Evolutionary conservation across 2,797 vertebrate species (phyloP), one percentile per base, ranked within the genome.

Genomic region (Orientallactaga sibirica): DNA sequence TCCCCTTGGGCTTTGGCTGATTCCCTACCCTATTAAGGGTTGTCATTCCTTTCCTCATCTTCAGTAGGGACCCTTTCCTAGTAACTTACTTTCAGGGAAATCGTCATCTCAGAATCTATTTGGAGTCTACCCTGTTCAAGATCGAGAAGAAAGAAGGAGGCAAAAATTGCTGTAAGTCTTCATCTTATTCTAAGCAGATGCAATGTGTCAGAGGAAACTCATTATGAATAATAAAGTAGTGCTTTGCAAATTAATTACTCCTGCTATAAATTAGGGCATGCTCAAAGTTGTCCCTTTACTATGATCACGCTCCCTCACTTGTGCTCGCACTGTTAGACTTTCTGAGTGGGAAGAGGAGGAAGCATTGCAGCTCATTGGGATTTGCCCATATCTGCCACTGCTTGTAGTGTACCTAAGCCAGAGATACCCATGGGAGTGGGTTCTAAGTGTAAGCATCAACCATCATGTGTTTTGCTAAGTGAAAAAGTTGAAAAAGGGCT

Each of bases 201-300:
- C 25, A 48, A 22, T 19, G 19, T 79, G 66, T 82, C 75, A 92
- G 86, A 58, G 79, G 86, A 52, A 61, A 80, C 77, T 66, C 52
- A 25, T 80, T 24, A 68, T 27, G 71, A 88, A 82, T 43, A 37
- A 89, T 73, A 24, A 91, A 91, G 68, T 43, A 33, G n/a, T 64
- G 41, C 48, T 91, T 88, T 78, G 76, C 61, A 79, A 91, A 78
- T 73, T 81, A 64, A 82, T 70, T 81, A 11, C 75, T 87, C 84
- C 70, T 87, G 83, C 15, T 88, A 62, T 75, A 64, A 70, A 70
- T 86, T 20, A 64, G 43, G 85, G 48, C 10, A 29, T 14, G 4
- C 37, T 84, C 29, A 64, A 64, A 81, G 48, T 68, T 55, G 61
- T 55, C 82, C 19, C 68, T 74, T 33, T 70, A 7, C 33, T 10